Evolutionary conservation across 1,140 invertebrate species (phyloP).

Genomic region (Sarcophaga peregrina): DNA sequence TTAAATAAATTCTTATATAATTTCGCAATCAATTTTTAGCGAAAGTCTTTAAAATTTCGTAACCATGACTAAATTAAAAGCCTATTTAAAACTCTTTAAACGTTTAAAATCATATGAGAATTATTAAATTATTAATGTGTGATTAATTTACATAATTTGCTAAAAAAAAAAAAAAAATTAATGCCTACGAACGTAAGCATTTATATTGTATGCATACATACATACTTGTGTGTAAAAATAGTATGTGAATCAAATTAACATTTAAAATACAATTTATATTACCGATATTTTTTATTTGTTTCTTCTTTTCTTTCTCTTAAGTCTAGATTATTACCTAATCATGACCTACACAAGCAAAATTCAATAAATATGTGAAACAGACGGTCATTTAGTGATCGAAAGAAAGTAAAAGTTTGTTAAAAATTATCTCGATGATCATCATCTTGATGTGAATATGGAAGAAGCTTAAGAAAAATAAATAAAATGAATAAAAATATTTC

Average conservation of each 20-base stretch:
- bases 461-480: background rate
- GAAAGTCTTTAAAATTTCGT: background rate
- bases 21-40: constrained; percentile 16
- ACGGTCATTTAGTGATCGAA: background rate
- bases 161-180: background rate
- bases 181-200: no score
- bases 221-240: background rate
- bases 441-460: background rate
- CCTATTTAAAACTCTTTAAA: background rate
- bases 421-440: constrained; percentile 1
- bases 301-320: background rate
- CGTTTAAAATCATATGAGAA: background rate
- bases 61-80: background rate
- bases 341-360: constrained; percentile 16
- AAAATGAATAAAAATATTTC: background rate
- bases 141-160: background rate
- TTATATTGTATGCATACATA: no score
- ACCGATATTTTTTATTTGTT: background rate
- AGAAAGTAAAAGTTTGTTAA: constrained; percentile 36
- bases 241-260: constrained; percentile 20
- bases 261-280: background rate
- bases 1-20: constrained; percentile 1
- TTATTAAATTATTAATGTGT: background rate
- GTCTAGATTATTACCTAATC: constrained; percentile 36
- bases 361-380: background rate